Evolutionary conservation across 2,113 vertebrate genomes (phyloP).

Genomic region (Paralichthys olivaceus): DNA sequence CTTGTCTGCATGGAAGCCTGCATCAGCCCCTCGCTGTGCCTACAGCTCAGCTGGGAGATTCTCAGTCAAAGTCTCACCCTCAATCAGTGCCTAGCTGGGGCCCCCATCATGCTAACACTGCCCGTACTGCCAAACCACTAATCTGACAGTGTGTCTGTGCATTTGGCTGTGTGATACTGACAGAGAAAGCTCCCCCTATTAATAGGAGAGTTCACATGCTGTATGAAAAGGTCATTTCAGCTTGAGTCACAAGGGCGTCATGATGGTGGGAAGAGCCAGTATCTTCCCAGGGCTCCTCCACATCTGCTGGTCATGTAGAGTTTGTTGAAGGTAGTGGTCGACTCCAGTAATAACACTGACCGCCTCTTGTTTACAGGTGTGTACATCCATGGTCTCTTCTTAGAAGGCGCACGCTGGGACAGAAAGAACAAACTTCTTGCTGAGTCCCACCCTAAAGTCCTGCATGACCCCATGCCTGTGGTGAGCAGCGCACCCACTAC

Average conservation of each 20-base stretch:
- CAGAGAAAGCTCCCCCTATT: constrained; percentile 5
- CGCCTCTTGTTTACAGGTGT: constrained; percentile 81
- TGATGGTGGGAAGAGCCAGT: neutral
- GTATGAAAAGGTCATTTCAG: constrained; percentile 13
- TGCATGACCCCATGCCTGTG: constrained; percentile 89
- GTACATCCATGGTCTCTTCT: constrained; percentile 86
- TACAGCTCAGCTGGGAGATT: constrained; percentile 58
- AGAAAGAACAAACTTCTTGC: constrained; percentile 84
- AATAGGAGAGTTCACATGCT: constrained; percentile 4
- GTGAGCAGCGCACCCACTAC: constrained; percentile 73
- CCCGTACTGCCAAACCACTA: constrained; percentile 26
- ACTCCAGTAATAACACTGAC: neutral
- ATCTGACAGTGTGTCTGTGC: constrained; percentile 53
- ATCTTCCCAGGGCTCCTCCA: neutral
- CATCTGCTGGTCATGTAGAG: neutral
- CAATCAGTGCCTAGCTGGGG: constrained; percentile 59
- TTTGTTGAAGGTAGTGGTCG: neutral
- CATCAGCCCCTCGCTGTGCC: constrained; percentile 70
- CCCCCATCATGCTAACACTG: constrained; percentile 34
- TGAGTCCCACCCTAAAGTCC: constrained; percentile 90
- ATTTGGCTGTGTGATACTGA: constrained; percentile 41
- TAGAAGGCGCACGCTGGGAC: constrained; percentile 92
- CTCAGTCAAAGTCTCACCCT: constrained; percentile 61
- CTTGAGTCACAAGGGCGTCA: neutral
- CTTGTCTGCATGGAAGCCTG: constrained; percentile 44